Evolutionary conservation across 2,888 invertebrate genomes (phyloP), one percentile per base, ranked within the genome.

Genomic region (Chelonus formosanus): DNA sequence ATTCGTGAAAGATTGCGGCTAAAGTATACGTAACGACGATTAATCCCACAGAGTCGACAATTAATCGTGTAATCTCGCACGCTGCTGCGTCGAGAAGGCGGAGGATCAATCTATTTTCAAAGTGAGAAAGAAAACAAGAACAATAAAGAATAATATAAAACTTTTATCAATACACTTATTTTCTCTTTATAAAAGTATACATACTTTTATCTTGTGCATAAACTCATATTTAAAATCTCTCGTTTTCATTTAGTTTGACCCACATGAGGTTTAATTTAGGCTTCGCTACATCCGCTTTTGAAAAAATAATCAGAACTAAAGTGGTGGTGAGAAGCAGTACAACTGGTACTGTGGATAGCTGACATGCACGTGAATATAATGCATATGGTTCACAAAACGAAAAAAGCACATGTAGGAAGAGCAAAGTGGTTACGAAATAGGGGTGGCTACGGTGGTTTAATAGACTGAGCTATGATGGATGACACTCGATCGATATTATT

Each of bases 391-490:
- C 4, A 4, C 40, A 6, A 6, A 40, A 40, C 40, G 40, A 40
- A 40, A 5, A 40, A 40, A 40, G 40, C 40, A 40, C 4, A 40
- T 40, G 6, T 40, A 40, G 40, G 6, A 74, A 67, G 77, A 74
- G 74, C 71, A 78, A 78, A 78, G 78, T 78, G 78, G 78, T 76
- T 76, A 76, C 75, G 75, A 64, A 52, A 52, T 32, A 62, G 66
- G 63, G 66, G 69, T 65, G 66, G 77, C 72, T 73, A 77, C 73
- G 77, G 70, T 73, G 77, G 76, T 78, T 79, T 79, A 79, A 79
- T 79, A 79, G 79, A 79, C 75, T 75, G 76, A 74, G 73, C 75
- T 76, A 75, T 79, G 79, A 79, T 79, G 79, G 79, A 79, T 79
- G 79, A 77, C 70, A 68, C 53, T 60, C 59, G 74, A 77, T 76